Base-by-base conservation (phyloP, 1,140 invertebrate genomes). In the Panagrolaimus sp. region DNA sequence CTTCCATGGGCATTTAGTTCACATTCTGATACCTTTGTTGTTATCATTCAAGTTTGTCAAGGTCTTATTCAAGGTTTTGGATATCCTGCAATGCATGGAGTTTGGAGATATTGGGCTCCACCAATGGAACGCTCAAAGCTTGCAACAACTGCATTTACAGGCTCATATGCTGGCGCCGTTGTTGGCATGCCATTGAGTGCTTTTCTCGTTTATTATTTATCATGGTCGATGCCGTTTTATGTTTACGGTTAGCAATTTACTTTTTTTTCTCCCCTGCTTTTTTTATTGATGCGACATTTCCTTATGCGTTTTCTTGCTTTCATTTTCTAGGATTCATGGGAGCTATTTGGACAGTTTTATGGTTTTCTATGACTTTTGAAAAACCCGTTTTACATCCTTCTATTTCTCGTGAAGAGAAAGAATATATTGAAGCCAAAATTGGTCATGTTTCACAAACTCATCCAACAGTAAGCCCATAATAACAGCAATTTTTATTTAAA, bases 91-190 rank as follows among this genome's bases (percentile, higher is more conserved):
- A 97, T 95, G 84, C 96, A 98, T 84, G 96, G 75, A 45, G 98
- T 99, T 74, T 98, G 96, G 96, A 87, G 96, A 73, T 93, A 93
- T 86, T 99, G 96, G 96, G 94, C 96, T 0, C 96, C 96, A 48
- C 96, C 96, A 0, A 84, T 98, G 76, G 96, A 99, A 85, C 87
- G 96, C 73, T 98, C 95, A 10, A 88, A 93, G 73, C 85, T 99
- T 66, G 96, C 96, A 10, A 98, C 96, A 0, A 86, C 98, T 69
- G 94, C 96, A 5, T 98, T 98, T 85, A 97, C 88, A 80, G 88
- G 94, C 15, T 97, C 94, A 0, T 98, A 99, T 83, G 96, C 95
- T 1, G 96, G 96, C 12, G 89, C 91, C 43, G 90, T 96, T 28
- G 87, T 96, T 63, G 92, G 95, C 9, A 91, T 98, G 89, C 95